Conservation (phyloP, 2,888 invertebrate genomes). For the Lumbricus terrestris region DNA sequence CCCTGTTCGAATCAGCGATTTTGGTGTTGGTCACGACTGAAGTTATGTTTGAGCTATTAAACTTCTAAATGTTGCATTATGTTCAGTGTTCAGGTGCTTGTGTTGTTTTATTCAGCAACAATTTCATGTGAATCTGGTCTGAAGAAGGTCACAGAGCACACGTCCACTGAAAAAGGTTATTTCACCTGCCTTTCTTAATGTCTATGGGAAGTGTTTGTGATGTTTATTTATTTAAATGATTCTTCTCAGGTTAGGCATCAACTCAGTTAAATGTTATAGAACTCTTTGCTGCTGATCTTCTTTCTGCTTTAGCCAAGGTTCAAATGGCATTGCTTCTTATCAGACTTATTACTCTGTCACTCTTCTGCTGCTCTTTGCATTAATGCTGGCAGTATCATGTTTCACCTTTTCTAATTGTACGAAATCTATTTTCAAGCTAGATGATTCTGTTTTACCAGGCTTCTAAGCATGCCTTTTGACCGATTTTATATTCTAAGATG, state of each 20-base stretch:
- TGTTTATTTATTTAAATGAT: neutral
- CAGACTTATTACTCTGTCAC: neutral
- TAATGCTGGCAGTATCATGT: too few relatives aligned
- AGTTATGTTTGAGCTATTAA: too few relatives aligned
- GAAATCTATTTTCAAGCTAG: too few relatives aligned
- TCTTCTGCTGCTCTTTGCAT: too few relatives aligned
- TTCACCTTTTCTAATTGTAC: too few relatives aligned
- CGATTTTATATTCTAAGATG: too few relatives aligned
- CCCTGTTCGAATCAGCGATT: too few relatives aligned
- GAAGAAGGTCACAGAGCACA: conserved; percentile 8
- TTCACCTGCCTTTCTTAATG: neutral
- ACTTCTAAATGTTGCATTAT: neutral
- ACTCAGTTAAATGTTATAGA: neutral
- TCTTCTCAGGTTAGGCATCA: neutral
- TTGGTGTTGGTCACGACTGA: too few relatives aligned
- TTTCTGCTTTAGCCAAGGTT: neutral
- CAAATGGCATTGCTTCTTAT: neutral
- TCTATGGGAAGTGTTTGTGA: neutral
- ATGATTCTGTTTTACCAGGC: too few relatives aligned
- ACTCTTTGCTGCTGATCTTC: neutral
- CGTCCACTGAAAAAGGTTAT: neutral
- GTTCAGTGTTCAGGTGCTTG: neutral
- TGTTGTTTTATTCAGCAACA: neutral
- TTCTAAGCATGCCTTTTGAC: too few relatives aligned
- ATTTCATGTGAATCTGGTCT: neutral